Evolutionary conservation across 2,888 invertebrate genomes (phyloP).

Genomic region (Ctena decussata): DNA sequence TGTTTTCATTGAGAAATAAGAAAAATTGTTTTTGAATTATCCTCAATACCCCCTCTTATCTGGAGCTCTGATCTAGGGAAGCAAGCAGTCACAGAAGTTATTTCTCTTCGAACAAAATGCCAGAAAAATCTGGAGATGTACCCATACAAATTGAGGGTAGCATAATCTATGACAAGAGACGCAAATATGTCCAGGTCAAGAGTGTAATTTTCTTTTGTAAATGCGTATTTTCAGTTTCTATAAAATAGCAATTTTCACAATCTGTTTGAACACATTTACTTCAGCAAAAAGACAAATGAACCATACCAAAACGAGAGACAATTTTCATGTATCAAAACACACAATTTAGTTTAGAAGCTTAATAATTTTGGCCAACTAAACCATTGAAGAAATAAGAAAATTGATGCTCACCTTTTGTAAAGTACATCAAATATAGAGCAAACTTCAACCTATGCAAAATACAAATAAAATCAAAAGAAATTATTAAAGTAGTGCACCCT

Average conservation of each 20-base stretch:
- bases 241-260: not conserved
- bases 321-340: too few relatives aligned
- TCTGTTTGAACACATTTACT: not conserved
- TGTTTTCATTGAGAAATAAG: too few relatives aligned
- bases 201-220: not conserved
- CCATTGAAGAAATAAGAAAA: not conserved
- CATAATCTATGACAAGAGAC: too few relatives aligned
- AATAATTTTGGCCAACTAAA: too few relatives aligned
- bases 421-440: not conserved
- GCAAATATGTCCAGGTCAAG: too few relatives aligned
- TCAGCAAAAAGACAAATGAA: not conserved
- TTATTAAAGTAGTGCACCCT: not conserved
- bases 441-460: not conserved
- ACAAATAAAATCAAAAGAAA: not conserved
- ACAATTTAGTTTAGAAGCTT: not conserved
- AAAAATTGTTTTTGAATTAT: too few relatives aligned
- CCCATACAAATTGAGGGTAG: too few relatives aligned
- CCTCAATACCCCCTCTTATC: too few relatives aligned
- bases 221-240: not conserved
- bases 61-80: too few relatives aligned
- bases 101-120: too few relatives aligned
- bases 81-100: too few relatives aligned
- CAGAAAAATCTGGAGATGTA: too few relatives aligned
- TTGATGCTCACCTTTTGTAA: not conserved
- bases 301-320: not conserved